phyloP scores from a whole-genome alignment of 2,888 invertebrate species.

The Mycalesis mineus region DNA sequence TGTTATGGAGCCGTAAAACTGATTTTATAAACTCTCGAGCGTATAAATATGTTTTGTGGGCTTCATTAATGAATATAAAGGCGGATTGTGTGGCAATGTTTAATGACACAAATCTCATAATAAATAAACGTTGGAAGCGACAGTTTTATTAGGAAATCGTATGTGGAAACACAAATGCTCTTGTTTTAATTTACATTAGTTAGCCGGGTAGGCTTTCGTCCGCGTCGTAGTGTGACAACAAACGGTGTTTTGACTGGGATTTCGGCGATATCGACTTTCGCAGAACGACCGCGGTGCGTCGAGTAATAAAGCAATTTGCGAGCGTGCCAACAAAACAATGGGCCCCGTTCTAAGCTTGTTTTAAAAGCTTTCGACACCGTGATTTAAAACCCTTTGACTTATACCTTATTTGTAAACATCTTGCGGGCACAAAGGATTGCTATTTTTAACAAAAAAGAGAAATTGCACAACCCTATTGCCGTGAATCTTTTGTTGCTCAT shows the following conservation, averaged over 20 bases:
- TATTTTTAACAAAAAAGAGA: conserved; percentile 58
- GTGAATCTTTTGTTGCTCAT: conserved; percentile 57
- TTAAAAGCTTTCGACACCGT: conserved; percentile 75
- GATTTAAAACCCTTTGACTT: conserved; percentile 77
- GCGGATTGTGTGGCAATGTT: conserved; percentile 29
- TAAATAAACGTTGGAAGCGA: conserved; percentile 29
- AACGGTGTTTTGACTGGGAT: conserved; percentile 70
- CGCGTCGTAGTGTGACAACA: conserved; percentile 50
- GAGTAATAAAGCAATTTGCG: conserved; percentile 76
- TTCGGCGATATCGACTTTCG: conserved; percentile 71
- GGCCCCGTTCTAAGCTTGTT: conserved; percentile 70
- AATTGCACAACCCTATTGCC: conserved; percentile 72
- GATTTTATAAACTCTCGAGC: conserved; percentile 53
- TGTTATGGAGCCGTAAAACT: conserved; percentile 64
- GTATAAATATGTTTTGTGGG: conserved; percentile 49
- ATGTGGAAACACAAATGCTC: conserved; percentile 25
- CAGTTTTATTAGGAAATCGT: conserved; percentile 32
- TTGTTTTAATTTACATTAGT: conserved; percentile 8
- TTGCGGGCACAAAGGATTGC: conserved; percentile 63
- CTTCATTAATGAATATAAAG: conserved; percentile 37
- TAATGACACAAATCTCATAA: conserved; percentile 21
- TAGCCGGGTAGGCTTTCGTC: not conserved
- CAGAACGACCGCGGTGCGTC: conserved; percentile 52
- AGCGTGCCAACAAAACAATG: conserved; percentile 73
- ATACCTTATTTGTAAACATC: conserved; percentile 74